Conservation (phyloP, 2,888 invertebrate genomes). For the Ochropacha duplaris region DNA sequence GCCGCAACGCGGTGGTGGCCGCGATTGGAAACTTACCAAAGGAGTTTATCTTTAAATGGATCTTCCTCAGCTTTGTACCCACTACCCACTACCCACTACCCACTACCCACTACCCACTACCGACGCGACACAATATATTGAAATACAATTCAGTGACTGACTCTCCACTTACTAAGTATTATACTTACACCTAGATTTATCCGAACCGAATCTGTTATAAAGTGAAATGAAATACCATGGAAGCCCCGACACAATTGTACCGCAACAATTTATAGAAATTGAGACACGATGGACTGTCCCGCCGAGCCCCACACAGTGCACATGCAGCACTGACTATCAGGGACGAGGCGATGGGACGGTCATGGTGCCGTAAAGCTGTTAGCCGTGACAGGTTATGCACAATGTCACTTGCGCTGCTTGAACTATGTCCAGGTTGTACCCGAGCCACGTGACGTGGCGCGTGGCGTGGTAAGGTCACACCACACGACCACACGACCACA, state of each 20-base stretch:
- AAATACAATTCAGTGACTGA: slow-evolving; percentile 30
- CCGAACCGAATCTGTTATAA: too few species aligned
- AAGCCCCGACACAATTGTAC: too few species aligned
- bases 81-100: too few species aligned
- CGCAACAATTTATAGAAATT: background rate
- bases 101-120: too few species aligned
- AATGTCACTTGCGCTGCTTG: background rate
- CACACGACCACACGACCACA: too few species aligned
- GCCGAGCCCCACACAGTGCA: too few species aligned
- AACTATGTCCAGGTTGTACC: background rate
- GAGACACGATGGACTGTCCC: background rate
- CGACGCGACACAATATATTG: slow-evolving; percentile 25
- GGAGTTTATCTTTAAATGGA: slow-evolving; percentile 23
- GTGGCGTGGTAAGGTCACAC: too few species aligned
- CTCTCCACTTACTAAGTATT: too few species aligned
- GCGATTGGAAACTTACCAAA: slow-evolving; percentile 10
- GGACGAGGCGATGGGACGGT: background rate
- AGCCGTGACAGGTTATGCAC: background rate
- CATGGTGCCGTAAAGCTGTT: background rate
- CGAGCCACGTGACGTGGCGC: too few species aligned
- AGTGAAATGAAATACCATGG: too few species aligned
- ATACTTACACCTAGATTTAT: too few species aligned
- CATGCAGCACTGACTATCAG: too few species aligned
- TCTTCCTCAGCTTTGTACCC: slow-evolving; percentile 16
- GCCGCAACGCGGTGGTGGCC: background rate